Evolutionary conservation across 2,888 invertebrate species (phyloP).

Genomic region (Trachelus troglodyta): DNA sequence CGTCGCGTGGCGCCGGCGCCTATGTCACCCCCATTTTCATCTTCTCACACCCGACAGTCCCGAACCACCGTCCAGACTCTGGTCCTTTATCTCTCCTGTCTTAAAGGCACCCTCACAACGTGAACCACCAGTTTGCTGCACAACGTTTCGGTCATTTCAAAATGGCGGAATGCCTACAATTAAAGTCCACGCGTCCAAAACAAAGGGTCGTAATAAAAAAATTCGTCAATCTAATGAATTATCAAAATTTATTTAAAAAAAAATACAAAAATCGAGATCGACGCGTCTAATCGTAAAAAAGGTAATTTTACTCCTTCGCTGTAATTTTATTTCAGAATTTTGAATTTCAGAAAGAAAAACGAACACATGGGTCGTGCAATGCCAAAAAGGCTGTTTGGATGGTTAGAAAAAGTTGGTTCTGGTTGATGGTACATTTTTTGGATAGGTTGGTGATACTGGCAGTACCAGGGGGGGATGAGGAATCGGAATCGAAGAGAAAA

Average conservation of each 20-base stretch:
- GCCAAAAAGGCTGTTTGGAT: not conserved
- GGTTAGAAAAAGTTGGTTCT: not conserved
- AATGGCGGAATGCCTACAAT: not conserved
- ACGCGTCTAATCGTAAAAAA: too few species aligned
- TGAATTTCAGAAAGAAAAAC: not conserved
- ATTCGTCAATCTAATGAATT: not conserved
- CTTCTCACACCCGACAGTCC: not conserved
- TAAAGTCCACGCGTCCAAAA: not conserved
- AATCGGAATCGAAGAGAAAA: not conserved
- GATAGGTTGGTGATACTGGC: not conserved
- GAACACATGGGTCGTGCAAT: too few species aligned
- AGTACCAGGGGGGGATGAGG: not conserved
- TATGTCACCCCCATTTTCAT: constrained; percentile 15
- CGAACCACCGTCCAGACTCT: not conserved
- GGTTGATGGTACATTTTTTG: not conserved
- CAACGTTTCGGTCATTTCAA: not conserved
- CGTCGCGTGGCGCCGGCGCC: constrained; percentile 36
- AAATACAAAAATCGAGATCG: too few species aligned
- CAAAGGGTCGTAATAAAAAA: not conserved
- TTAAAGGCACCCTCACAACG: constrained; percentile 1
- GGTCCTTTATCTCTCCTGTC: not conserved
- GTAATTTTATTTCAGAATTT: not conserved
- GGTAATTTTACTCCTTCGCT: too few species aligned
- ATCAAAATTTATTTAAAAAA: not conserved
- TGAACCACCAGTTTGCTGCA: not conserved